These are phyloP conservation scores for Polyergus mexicanus DNA, from an alignment of 1,140 invertebrate species.

Conservation along the genomic window DNA sequence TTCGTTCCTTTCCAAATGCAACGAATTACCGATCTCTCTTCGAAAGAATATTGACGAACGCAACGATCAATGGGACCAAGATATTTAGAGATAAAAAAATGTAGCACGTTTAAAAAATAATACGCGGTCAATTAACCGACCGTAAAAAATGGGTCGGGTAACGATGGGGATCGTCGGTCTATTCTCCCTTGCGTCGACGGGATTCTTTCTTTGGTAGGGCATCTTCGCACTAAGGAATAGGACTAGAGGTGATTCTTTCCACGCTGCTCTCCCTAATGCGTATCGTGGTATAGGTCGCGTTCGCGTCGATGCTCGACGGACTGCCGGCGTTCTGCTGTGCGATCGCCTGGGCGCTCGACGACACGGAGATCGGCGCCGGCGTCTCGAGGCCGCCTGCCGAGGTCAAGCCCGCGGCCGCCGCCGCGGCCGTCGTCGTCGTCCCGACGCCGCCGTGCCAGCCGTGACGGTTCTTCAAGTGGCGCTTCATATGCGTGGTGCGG, in stretches of 20 bases:
- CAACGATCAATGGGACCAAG: background rate
- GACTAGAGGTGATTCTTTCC: slow-evolving; percentile 86
- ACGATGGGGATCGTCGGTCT: slow-evolving; percentile 24
- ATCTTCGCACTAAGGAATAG: slow-evolving; percentile 85
- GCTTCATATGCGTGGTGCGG: slow-evolving; percentile 86
- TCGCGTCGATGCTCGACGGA: slow-evolving; percentile 73
- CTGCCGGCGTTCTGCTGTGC: slow-evolving; percentile 71
- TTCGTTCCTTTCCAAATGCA: background rate
- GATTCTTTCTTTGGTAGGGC: slow-evolving; percentile 22
- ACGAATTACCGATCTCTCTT: background rate
- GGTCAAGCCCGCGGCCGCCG: slow-evolving; percentile 45
- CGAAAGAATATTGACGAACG: background rate
- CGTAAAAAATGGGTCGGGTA: background rate
- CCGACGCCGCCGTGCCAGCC: slow-evolving; percentile 83
- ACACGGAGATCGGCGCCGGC: slow-evolving; percentile 66
- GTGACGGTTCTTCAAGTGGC: slow-evolving; percentile 86
- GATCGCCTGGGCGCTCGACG: slow-evolving; percentile 70
- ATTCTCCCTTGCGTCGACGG: slow-evolving; percentile 73
- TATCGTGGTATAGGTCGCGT: slow-evolving; percentile 84
- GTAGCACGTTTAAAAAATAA: background rate
- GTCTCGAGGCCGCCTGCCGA: slow-evolving; percentile 75
- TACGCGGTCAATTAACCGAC: background rate
- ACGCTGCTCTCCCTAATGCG: slow-evolving; percentile 86
- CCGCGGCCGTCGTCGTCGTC: slow-evolving; percentile 56
- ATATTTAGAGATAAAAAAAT: background rate